A percentile compares a stretch with the other conserved stretches of the same genome.
These are phyloP conservation scores for western clawed frog (Xenopus tropicalis) DNA, from an alignment of 2,113 vertebrate species.

Conservation along the genomic window UCB_Xtro_10.0 CM004448.2:76464501-76465000, in stretches of 20 bases:
- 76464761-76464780: neutral
- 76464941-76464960: neutral
- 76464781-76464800: neutral
- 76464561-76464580: conserved; percentile 28
- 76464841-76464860: neutral
- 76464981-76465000: neutral
- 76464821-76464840: neutral
- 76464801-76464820: neutral
- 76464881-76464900: neutral
- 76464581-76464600: conserved; percentile 21
- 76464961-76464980: neutral
- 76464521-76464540: conserved; percentile 39
- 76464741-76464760: neutral
- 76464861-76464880: neutral
- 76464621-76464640: conserved; percentile 11
- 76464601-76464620: conserved; percentile 15
- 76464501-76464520: conserved; percentile 23
- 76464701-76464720: neutral
- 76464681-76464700: conserved; percentile 10
- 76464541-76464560: conserved; percentile 28
- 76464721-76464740: neutral
- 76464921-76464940: neutral
- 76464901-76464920: neutral
- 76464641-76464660: conserved; percentile 28
- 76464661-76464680: conserved; percentile 4